Evolutionary conservation across 2,797 vertebrate species (phyloP), one percentile per base, ranked within the genome.

Genomic region (Phrynocephalus guinanensis): DNA sequence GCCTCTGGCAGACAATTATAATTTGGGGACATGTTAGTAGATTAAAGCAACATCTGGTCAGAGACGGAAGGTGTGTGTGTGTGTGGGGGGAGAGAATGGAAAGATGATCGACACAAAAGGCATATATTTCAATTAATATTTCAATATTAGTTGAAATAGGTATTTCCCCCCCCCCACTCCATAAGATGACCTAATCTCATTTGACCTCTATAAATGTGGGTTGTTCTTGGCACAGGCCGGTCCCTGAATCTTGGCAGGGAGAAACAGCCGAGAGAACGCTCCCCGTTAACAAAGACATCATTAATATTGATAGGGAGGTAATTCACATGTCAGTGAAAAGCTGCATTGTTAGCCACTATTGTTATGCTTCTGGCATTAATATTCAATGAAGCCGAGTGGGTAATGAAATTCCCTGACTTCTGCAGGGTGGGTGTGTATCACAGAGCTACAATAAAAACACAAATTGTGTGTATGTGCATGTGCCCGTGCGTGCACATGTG

Each of bases 241-340:
- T 84, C 89, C n/a, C 92, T 90, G 94, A 93, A 93, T 91, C 78
- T 84, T 94, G 94, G 93, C 91, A 92, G 88, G 91, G 86, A 84
- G 16, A 79, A 83, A 86, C 86, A 88, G 81, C 77, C 82, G 78
- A 92, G 93, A 90, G 91, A 94, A 90, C 67, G 78, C 2, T 72
- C 93, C 89, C 90, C 93, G 83, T 93, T 94, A 95, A 95, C 93
- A 95, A 95, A 94, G 87, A 56, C 90, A 91, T 94, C 93, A 94
- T 96, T 95, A 95, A 95, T 96, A 96, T 95, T 96, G 94, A 96
- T 96, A 91, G 52, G 15, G 15, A 63, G 60, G 80, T 90, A 94
- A 95, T 95, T 95, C 93, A 90, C 91, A 93, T 89, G 90, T 93
- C 87, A 91, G 90, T 0, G 1, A 91, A 93, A 92, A 93, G 91